A percentile compares a stretch with the other conserved stretches of the same genome.
Conservation (phyloP, 1,140 invertebrate species). For the Solenopsis fugax region DNA sequence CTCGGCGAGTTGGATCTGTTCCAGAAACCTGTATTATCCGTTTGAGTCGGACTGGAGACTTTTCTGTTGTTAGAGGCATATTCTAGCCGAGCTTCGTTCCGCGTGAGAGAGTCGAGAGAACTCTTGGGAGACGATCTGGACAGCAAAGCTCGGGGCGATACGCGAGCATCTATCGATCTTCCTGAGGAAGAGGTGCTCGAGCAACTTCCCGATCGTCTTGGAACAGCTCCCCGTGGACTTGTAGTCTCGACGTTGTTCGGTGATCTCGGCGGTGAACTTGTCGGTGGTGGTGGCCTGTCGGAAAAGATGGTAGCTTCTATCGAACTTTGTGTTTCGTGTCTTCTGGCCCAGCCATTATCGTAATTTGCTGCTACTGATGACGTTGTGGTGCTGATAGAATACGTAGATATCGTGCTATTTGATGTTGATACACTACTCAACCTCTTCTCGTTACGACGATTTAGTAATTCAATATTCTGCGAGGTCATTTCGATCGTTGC, state of each 20-base stretch:
- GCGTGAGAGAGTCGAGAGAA: conserved; percentile 59
- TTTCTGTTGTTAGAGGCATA: conserved; percentile 70
- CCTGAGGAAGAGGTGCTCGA: conserved; percentile 82
- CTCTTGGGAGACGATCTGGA: conserved; percentile 63
- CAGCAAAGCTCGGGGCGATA: conserved; percentile 70
- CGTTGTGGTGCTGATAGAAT: conserved; percentile 58
- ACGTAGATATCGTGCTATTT: conserved; percentile 37
- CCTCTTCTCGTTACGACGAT: conserved; percentile 82
- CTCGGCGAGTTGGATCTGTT: conserved; percentile 67
- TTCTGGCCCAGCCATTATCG: conserved; percentile 69
- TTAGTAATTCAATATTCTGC: conserved; percentile 84
- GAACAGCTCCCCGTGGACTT: conserved; percentile 71
- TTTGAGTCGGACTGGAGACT: conserved; percentile 84
- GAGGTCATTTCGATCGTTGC: conserved; percentile 86
- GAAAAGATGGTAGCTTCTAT: conserved; percentile 47
- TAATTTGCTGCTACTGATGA: conserved; percentile 57
- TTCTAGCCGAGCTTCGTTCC: conserved; percentile 59
- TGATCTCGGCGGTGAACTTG: conserved; percentile 76
- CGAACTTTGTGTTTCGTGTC: conserved; percentile 61
- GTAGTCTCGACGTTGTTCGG: conserved; percentile 67
- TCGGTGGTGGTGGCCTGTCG: conserved; percentile 74
- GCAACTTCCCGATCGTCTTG: conserved; percentile 79
- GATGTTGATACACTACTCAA: conserved; percentile 61
- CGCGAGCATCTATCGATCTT: conserved; percentile 72
- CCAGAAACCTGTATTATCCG: conserved; percentile 79